Base-by-base conservation (phyloP, 2,888 invertebrate genomes). In the Syrphus vitripennis region DNA sequence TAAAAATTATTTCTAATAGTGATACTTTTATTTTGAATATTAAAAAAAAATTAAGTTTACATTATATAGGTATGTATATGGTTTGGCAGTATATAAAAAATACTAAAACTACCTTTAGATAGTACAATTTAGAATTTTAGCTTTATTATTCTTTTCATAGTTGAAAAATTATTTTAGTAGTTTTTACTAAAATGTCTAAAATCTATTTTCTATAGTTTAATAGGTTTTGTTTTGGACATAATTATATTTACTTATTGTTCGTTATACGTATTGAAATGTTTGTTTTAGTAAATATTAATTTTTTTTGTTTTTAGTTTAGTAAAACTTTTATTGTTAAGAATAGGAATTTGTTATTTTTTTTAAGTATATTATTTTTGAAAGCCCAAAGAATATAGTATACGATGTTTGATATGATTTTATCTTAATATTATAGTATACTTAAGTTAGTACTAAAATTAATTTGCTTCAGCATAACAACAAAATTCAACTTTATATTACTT, bases 71-170 rank as follows among this genome's bases (percentile, higher is more conserved):
- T 34, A 40, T 42, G 55, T 29, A 34, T n/a, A 55, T 72, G 81
- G 31, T 19, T 12, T 12, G 70, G 61, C 29, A 40, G 42, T 63
- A 37, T 31, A 21, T 37, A 16, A 24, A 24, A 45, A 7, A 40
- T 29, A 45, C 80, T 50, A 48, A 59, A 50, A n/a, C 4, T 10
- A 5, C 74, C 69, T 12, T 55, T 12, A 5, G 34, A 57, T 6
- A 59, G 7, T 53, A 59, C 16, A 53, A 31, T 88, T 82, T 88
- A 88, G 88, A 89, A 89, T 89, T 87, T 89, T 71, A 70, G 88
- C 88, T 89, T 88, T 87, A 74, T 84, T 74, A 57, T 57, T 78
- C n/a, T 84, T 87, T 87, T 76, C 77, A 29, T 78, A 75, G 65
- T 53, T 57, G 48, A 24, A 61, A 67, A 70, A 67, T 76, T 45